phyloP scores from a whole-genome alignment of 2,113 vertebrate species.

The Noctilio leporinus region DNA sequence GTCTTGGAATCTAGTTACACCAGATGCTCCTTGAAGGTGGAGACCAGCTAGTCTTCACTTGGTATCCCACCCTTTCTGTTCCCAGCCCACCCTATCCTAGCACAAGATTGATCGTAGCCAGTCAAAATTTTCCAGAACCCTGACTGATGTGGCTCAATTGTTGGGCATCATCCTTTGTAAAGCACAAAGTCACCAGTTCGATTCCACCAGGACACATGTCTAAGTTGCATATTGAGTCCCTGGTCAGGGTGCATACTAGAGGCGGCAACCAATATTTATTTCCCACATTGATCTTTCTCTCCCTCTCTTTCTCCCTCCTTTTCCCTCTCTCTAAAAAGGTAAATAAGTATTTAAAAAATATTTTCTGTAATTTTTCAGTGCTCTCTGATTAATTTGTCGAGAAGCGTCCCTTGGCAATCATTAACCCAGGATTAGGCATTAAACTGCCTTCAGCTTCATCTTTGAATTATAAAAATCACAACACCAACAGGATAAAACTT shows the following conservation, averaged over 20 bases:
- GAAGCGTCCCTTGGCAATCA: not conserved
- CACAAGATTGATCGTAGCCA: not conserved
- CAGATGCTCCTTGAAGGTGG: not conserved
- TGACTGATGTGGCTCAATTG: no score
- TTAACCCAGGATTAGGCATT: not conserved
- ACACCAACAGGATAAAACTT: not conserved
- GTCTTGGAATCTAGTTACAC: not conserved
- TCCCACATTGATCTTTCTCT: no score
- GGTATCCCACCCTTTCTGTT: not conserved
- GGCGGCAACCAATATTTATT: no score
- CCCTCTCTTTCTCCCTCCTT: no score
- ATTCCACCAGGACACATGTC: no score
- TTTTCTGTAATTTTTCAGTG: not conserved
- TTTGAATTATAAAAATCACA: not conserved
- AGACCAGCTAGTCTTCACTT: not conserved
- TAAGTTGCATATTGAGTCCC: no score
- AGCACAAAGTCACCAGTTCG: no score
- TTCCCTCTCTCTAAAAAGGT: no score
- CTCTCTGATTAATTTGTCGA: not conserved
- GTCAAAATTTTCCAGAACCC: not conserved
- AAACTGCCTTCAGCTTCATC: not conserved
- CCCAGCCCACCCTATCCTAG: not conserved
- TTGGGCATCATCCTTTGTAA: no score
- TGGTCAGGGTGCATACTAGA: no score
- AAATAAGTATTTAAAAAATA: no score